phyloP scores from a whole-genome alignment of 2,888 invertebrate species.

The Synanthedon vespiformis region DNA sequence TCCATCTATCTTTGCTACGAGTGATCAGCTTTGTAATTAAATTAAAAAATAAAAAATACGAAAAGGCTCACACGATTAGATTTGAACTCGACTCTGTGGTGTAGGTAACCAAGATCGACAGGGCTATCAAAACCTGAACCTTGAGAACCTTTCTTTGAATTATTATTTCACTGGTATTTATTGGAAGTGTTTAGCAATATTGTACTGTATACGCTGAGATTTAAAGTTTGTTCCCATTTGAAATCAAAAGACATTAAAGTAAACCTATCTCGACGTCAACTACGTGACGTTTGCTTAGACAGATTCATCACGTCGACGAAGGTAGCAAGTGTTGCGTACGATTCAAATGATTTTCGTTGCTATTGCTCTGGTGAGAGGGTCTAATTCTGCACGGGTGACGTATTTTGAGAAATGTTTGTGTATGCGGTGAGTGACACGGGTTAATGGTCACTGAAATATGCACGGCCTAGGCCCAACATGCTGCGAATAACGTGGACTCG shows the following conservation, averaged over 20 bases:
- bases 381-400: background rate
- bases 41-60: too few species aligned
- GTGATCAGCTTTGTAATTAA: too few species aligned
- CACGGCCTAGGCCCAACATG: constrained; percentile 8
- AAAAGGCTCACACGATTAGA: too few species aligned
- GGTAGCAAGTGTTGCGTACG: too few species aligned
- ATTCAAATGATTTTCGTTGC: background rate
- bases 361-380: background rate
- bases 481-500: background rate
- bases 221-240: background rate
- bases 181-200: too few species aligned
- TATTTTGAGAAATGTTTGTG: background rate
- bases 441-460: constrained; percentile 22
- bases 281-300: background rate
- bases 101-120: too few species aligned
- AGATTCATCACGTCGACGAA: background rate
- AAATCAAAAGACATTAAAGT: background rate
- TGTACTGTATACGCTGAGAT: too few species aligned
- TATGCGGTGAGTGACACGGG: constrained; percentile 5
- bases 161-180: too few species aligned
- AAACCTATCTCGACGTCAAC: background rate
- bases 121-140: too few species aligned
- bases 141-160: too few species aligned
- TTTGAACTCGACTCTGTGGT: too few species aligned
- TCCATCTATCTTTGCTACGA: too few species aligned